Conservation (phyloP, 2,797 vertebrate species). For the Semaprochilodus insignis region DNA sequence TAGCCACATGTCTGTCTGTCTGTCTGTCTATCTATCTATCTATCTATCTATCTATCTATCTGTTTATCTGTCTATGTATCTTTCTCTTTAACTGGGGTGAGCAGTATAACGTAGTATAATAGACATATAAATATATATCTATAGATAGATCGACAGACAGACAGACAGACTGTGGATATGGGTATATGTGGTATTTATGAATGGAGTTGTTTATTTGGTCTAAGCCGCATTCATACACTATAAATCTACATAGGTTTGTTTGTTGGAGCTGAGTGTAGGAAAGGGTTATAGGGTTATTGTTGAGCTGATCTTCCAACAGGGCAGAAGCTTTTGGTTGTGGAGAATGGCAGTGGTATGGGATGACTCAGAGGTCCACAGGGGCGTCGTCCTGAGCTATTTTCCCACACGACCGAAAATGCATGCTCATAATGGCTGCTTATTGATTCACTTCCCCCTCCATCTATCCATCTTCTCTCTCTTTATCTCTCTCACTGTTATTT, state of each 20-base stretch:
- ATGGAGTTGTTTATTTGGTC: neutral
- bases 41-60: too few species aligned
- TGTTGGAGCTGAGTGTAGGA: neutral
- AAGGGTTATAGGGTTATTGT: neutral
- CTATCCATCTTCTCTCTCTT: neutral
- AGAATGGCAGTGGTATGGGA: conserved; percentile 11
- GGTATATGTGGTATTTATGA: neutral
- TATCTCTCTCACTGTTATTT: conserved; percentile 1
- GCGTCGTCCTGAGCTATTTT: conserved; percentile 58
- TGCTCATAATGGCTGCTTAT: conserved; percentile 66
- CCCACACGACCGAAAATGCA: conserved; percentile 53
- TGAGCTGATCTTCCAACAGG: conserved; percentile 24
- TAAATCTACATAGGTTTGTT: neutral
- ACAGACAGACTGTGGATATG: neutral
- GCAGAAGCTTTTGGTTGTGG: conserved; percentile 12
- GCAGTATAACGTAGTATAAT: too few species aligned
- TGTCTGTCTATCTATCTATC: too few species aligned
- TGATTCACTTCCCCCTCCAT: conserved; percentile 60
- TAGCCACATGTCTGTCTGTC: too few species aligned
- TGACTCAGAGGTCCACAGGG: conserved; percentile 43
- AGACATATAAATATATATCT: too few species aligned
- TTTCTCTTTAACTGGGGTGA: too few species aligned
- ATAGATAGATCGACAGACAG: neutral
- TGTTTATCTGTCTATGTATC: too few species aligned
- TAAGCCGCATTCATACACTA: neutral